Evolutionary conservation across 2,888 invertebrate genomes (phyloP), one percentile per base, ranked within the genome.

Genomic region (Acanthosepion pharaonis): DNA sequence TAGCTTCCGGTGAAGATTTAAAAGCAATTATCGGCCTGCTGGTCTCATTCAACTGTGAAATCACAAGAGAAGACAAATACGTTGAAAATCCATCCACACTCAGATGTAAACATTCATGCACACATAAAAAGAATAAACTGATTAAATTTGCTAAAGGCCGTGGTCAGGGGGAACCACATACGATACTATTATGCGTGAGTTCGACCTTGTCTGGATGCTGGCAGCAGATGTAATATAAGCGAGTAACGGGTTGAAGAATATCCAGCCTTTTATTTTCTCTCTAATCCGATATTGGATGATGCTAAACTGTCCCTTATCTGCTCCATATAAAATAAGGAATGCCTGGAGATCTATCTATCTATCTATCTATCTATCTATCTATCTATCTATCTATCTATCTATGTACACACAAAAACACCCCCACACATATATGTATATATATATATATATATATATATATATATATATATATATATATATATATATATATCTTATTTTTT

Each of bases 321-420:
- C 25, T 23, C 1, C 20, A 0, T 0, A 59, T 5, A 0, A 23
- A 23, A 1, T 5, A 59, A 1, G 55, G 3, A 59, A 23, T 5
- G 55, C 0, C 23, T 23, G 23, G 2, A 2, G 20, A 59, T 59
- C 23, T 59, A 23, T 23, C 20, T 23, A 59, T 59, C 55, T 33
- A 33, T 33, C 33, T 33, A 33, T 33, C 33, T 33, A 33, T 33
- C 33, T 33, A 33, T 33, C 33, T 33, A 33, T 33, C 33, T 33
- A 33, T 33, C 33, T 33, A 33, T 33, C 33, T 33, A 33, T 33
- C 33, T 33, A 33, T 33, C 33, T 33, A 33, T 33, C 33, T 33
- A 33, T 33, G n/a, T n/a, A n/a, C n/a, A n/a, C n/a, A n/a, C n/a
- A n/a, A n/a, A n/a, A n/a, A n/a, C n/a, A n/a, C n/a, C n/a, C n/a